A percentile compares a stretch with the other conserved stretches of the same genome.
Conservation (phyloP, 2,888 invertebrate genomes). For the Sepiola atlantica region DNA sequence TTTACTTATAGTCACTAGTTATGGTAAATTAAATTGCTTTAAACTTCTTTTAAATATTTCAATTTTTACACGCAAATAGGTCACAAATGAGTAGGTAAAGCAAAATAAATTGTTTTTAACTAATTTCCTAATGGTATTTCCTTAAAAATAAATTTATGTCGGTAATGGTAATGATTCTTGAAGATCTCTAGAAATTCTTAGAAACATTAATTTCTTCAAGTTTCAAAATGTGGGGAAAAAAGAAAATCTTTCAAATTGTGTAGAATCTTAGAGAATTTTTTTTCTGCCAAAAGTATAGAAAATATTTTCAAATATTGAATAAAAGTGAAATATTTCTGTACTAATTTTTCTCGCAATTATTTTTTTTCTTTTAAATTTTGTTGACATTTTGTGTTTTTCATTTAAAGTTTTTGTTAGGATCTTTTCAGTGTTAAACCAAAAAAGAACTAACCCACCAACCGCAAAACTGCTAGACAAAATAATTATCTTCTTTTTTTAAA, state of each 20-base stretch:
- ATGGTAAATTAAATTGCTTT: no score
- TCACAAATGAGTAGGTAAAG: no score
- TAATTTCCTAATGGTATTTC: no score
- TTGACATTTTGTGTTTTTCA: no score
- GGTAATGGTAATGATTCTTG: background rate
- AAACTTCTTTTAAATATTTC: no score
- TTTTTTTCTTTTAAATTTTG: background rate
- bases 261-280: background rate
- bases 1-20: no score
- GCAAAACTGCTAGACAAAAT: no score
- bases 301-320: background rate
- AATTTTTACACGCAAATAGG: no score
- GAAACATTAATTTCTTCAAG: background rate
- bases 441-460: no score
- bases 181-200: background rate
- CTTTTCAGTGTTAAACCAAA: no score
- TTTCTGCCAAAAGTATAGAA: background rate
- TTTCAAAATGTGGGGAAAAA: background rate
- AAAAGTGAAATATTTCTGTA: background rate
- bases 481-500: no score
- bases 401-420: background rate
- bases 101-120: no score
- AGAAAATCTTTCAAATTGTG: background rate
- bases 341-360: background rate
- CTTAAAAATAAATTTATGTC: background rate